A percentile compares a stretch with the other conserved stretches of the same genome.
phyloP scores from a whole-genome alignment of 2,113 vertebrate species.

The Lipophrys pholis region DNA sequence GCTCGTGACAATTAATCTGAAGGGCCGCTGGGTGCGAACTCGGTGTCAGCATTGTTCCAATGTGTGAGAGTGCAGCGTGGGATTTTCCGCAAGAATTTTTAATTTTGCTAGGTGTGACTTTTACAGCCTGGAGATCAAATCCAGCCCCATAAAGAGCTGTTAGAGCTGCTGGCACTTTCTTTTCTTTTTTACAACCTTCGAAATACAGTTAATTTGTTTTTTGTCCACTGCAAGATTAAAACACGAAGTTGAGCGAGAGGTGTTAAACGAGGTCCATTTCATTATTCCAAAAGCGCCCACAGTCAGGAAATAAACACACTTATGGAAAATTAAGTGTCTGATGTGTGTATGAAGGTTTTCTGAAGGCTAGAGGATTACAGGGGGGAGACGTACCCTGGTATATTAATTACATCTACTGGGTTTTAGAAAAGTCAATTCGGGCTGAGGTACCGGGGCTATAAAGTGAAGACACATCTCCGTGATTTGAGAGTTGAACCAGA shows the following conservation, averaged over 20 bases:
- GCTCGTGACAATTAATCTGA: conserved; percentile 20
- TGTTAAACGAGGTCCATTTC: conserved; percentile 68
- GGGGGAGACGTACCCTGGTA: background rate
- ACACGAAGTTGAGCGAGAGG: conserved; percentile 51
- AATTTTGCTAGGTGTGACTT: conserved; percentile 81
- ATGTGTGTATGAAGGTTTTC: conserved; percentile 57
- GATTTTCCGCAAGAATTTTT: conserved; percentile 76
- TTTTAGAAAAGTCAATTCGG: conserved; percentile 53
- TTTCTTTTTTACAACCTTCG: conserved; percentile 68
- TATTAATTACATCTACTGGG: conserved; percentile 27
- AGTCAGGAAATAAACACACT: conserved; percentile 69
- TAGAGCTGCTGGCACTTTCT: background rate
- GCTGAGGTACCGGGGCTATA: conserved; percentile 53
- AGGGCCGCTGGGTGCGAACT: conserved; percentile 17
- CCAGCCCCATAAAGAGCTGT: conserved; percentile 62
- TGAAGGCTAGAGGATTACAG: conserved; percentile 30
- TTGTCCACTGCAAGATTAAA: conserved; percentile 55
- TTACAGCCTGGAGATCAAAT: conserved; percentile 69
- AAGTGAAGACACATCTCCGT: conserved; percentile 58
- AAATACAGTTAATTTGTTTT: conserved; percentile 72
- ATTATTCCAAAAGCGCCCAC: conserved; percentile 55
- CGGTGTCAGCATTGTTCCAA: conserved; percentile 7
- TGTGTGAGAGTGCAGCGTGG: conserved; percentile 29
- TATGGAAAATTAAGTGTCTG: conserved; percentile 61
- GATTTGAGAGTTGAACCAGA: background rate